phyloP scores from a whole-genome alignment of 2,888 invertebrate species.

The Lasioglossum leucozonium region DNA sequence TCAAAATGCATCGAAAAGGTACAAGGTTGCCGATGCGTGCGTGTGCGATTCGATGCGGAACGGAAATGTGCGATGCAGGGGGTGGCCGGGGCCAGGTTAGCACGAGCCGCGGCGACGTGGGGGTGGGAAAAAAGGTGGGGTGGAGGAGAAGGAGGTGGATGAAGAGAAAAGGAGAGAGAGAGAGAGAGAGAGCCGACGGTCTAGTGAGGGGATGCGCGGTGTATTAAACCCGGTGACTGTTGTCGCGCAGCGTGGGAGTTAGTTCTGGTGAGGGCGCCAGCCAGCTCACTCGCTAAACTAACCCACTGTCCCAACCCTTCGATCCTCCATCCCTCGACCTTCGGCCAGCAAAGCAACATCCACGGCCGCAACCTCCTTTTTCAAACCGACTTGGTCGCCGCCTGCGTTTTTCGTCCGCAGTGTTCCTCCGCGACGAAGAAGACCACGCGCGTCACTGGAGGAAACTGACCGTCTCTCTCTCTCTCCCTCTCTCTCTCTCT shows the following conservation, averaged over 20 bases:
- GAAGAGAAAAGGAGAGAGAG: not conserved
- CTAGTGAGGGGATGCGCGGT: conserved; percentile 74
- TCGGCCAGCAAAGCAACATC: conserved; percentile 75
- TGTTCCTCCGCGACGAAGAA: not conserved
- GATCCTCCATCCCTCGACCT: conserved; percentile 73
- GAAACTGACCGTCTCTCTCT: no score
- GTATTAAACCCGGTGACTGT: conserved; percentile 73
- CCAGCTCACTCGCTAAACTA: conserved; percentile 81
- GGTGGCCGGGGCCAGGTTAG: conserved; percentile 45
- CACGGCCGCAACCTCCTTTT: conserved; percentile 67
- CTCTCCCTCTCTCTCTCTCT: no score
- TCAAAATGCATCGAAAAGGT: conserved; percentile 15
- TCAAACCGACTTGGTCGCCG: conserved; percentile 47
- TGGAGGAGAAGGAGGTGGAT: not conserved
- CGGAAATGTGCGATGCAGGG: conserved; percentile 48
- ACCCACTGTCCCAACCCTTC: conserved; percentile 72
- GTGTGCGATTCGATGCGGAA: conserved; percentile 33
- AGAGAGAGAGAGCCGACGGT: conserved; percentile 20
- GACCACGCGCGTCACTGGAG: not conserved
- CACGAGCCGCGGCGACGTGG: conserved; percentile 5
- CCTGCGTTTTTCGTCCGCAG: conserved; percentile 25
- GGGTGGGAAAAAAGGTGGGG: not conserved
- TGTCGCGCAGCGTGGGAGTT: conserved; percentile 83
- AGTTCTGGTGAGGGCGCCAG: conserved; percentile 84
- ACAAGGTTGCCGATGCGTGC: conserved; percentile 15